Conservation (phyloP, 1,140 invertebrate species). For the Drosophila littoralis region DNA sequence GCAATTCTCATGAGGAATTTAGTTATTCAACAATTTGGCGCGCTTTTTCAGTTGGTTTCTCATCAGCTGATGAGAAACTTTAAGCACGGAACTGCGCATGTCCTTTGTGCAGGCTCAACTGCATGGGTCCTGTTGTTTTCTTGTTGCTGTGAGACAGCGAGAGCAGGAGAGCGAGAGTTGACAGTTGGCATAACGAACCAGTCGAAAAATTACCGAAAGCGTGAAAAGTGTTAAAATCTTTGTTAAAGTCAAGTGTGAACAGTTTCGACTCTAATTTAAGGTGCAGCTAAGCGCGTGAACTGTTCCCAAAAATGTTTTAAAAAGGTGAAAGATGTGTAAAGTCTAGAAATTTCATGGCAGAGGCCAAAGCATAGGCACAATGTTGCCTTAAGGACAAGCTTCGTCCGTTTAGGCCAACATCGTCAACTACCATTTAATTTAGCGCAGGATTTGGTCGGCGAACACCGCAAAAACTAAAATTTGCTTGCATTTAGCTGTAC, state of each 20-base stretch:
- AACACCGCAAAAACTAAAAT: neutral
- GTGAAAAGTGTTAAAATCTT: conserved; percentile 20
- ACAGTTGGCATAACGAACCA: conserved; percentile 47
- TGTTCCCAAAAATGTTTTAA: conserved; percentile 19
- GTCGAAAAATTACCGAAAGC: conserved; percentile 29
- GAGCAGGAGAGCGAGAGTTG: conserved; percentile 13
- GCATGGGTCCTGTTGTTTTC: conserved; percentile 7
- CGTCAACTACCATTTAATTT: neutral
- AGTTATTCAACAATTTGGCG: neutral
- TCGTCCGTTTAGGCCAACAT: neutral
- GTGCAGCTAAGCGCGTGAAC: neutral
- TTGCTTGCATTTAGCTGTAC: neutral
- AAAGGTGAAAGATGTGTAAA: conserved; percentile 28
- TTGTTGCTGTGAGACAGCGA: neutral
- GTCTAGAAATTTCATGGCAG: conserved; percentile 21
- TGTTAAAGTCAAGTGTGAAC: conserved; percentile 19
- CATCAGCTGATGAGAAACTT: conserved; percentile 13
- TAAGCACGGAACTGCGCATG: conserved; percentile 40
- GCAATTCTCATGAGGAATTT: no score
- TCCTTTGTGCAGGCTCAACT: conserved; percentile 28
- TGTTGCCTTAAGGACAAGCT: neutral
- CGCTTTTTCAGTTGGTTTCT: neutral
- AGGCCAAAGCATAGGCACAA: neutral
- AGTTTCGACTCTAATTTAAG: conserved; percentile 16
- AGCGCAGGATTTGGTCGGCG: neutral